A percentile compares a stretch with the other conserved stretches of the same genome.
phyloP scores from a whole-genome alignment of 2,113 vertebrate genomes.

The Cynoglossus semilaevis region DNA sequence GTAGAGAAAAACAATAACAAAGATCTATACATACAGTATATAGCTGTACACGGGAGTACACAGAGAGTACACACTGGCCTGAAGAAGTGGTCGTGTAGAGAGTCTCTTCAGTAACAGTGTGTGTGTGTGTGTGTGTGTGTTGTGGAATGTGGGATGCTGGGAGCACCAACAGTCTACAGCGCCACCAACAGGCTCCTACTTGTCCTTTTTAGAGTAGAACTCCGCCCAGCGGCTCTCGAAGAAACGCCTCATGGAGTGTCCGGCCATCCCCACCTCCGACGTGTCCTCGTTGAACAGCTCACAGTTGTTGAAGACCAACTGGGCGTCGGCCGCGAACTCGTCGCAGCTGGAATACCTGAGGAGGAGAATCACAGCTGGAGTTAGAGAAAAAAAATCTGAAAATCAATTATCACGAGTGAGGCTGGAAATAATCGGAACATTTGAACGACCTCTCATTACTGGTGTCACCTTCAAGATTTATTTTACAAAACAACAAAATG shows the following conservation, averaged over 20 bases:
- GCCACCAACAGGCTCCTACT: constrained; percentile 59
- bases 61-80: constrained; percentile 66
- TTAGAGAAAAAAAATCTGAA: not conserved
- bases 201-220: constrained; percentile 87
- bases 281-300: constrained; percentile 94
- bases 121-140: constrained; percentile 40
- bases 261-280: constrained; percentile 87
- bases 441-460: no score
- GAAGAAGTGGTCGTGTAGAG: constrained; percentile 58
- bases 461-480: no score
- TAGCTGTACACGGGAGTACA: constrained; percentile 72
- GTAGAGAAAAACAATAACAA: constrained; percentile 64
- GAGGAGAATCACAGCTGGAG: not conserved
- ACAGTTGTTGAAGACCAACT: constrained; percentile 91
- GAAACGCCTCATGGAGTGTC: constrained; percentile 87
- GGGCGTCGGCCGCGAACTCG: constrained; percentile 88
- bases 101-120: constrained; percentile 67
- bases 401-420: no score
- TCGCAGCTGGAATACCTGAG: constrained; percentile 88
- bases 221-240: constrained; percentile 94
- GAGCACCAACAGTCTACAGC: constrained; percentile 50
- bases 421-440: no score
- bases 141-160: constrained; percentile 35
- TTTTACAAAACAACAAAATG: no score
- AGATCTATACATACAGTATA: constrained; percentile 72